Evolutionary conservation across 2,113 vertebrate genomes (phyloP).

Genomic region (Megaceryle torquata): DNA sequence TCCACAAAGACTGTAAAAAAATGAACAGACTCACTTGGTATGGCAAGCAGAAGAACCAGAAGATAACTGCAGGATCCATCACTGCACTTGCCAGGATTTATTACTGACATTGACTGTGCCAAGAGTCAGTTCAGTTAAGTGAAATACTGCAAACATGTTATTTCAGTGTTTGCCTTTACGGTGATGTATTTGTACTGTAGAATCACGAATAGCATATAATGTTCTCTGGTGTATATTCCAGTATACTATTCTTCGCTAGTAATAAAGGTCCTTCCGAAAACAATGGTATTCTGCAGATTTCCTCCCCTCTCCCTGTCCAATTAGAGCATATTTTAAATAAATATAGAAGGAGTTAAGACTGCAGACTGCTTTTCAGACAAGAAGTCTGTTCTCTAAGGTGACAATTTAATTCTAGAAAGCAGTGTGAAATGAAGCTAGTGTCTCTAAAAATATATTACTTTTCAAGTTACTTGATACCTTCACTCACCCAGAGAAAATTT

Average conservation of each 20-base stretch:
- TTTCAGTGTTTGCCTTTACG: not conserved
- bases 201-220: not conserved
- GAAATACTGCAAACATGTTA: not conserved
- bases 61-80: not conserved
- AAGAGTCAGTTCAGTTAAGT: not conserved
- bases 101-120: not conserved
- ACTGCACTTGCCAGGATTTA: not conserved
- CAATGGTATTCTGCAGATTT: not conserved
- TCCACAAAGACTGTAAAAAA: not conserved
- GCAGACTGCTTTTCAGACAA: not conserved
- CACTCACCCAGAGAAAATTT: constrained; percentile 63
- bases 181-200: not conserved
- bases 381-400: constrained; percentile 9
- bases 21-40: not conserved
- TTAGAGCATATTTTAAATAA: not conserved
- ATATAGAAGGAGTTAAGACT: not conserved
- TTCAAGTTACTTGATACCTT: constrained; percentile 56
- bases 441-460: constrained; percentile 61
- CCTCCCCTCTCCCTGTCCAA: not conserved
- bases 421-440: constrained; percentile 24
- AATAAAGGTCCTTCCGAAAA: not conserved
- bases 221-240: not conserved
- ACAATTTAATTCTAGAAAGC: constrained; percentile 57
- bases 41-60: not conserved
- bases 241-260: not conserved